Evolutionary conservation across 2,113 vertebrate species (phyloP).

Genomic region (Dasyornis broadbenti): DNA sequence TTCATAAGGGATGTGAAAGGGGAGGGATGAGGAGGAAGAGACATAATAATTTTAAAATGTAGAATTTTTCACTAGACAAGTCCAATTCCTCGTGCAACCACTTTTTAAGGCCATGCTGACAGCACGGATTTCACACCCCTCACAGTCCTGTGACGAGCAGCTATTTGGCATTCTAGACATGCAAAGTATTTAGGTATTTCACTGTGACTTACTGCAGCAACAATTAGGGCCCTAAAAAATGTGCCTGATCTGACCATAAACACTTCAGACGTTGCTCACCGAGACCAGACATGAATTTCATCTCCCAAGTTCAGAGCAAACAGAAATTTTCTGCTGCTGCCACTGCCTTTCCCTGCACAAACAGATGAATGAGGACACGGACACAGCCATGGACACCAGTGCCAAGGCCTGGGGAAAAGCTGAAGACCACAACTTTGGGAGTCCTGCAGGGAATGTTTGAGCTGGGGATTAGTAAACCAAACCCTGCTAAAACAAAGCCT

Average conservation of each 20-base stretch:
- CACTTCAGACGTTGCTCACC: background rate
- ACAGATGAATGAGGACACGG: rapidly evolving
- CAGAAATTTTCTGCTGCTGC: no score
- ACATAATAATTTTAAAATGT: background rate
- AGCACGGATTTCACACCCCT: background rate
- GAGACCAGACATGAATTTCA: background rate
- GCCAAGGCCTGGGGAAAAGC: background rate
- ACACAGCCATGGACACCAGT: background rate
- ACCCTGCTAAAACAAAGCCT: background rate
- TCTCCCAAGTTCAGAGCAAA: background rate
- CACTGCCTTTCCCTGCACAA: background rate
- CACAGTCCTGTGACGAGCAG: background rate
- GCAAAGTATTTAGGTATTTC: background rate
- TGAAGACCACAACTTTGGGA: background rate
- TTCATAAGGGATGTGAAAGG: background rate
- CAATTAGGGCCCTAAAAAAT: background rate
- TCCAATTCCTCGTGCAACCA: background rate
- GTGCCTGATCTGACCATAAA: background rate
- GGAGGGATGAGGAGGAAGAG: rapidly evolving
- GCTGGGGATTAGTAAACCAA: background rate
- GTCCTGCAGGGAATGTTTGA: background rate
- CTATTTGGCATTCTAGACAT: rapidly evolving
- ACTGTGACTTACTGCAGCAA: background rate
- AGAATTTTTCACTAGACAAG: background rate
- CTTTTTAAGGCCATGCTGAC: background rate